These are phyloP conservation scores for Sarcophaga rosellei DNA, from an alignment of 2,888 invertebrate species.

Conservation along the genomic window DNA sequence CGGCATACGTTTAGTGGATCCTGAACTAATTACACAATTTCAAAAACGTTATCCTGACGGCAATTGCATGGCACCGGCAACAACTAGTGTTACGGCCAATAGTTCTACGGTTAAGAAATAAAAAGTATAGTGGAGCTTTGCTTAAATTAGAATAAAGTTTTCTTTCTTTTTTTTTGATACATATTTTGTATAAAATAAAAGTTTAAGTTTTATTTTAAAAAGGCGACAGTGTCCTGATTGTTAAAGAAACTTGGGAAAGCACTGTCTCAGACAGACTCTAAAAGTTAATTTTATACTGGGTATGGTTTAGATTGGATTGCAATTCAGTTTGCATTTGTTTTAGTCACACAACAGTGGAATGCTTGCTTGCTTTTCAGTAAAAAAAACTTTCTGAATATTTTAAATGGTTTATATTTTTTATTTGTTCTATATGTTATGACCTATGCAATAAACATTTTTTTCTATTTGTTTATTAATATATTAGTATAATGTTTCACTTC, in stretches of 20 bases:
- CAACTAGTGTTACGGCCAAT: constrained; percentile 49
- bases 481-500: no score
- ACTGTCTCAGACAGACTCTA: no score
- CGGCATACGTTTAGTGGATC: constrained; percentile 95
- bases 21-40: constrained; percentile 93
- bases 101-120: constrained; percentile 54
- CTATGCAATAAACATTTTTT: background rate
- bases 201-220: background rate
- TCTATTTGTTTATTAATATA: background rate
- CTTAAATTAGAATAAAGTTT: constrained; percentile 5
- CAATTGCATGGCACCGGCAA: constrained; percentile 81
- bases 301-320: no score
- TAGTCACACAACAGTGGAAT: no score
- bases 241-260: no score
- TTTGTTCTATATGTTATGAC: no score
- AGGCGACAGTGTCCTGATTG: background rate
- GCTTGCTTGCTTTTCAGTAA: no score
- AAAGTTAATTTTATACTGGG: no score
- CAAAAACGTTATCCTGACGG: constrained; percentile 97
- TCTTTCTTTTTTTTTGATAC: background rate
- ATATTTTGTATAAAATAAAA: background rate
- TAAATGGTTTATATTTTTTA: no score
- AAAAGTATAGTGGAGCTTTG: constrained; percentile 1
- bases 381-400: no score
- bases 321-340: no score